These are phyloP conservation scores for Plemyria rubiginata DNA, from an alignment of 2,888 invertebrate genomes.

Conservation along the genomic window DNA sequence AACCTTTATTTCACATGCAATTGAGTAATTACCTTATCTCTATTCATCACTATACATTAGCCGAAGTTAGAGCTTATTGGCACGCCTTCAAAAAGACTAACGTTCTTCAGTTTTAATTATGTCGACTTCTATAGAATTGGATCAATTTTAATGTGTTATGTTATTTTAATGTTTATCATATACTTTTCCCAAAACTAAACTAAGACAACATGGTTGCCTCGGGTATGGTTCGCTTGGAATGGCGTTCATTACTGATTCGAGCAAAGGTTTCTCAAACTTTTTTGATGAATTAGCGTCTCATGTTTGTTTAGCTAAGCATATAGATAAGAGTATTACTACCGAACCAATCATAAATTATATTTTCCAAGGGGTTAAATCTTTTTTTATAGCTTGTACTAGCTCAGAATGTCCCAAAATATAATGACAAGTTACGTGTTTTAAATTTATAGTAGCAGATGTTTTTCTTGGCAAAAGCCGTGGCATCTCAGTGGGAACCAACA, in stretches of 20 bases:
- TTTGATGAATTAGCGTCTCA: no score
- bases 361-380: slow-evolving; percentile 60
- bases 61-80: background rate
- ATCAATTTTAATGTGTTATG: background rate
- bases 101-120: background rate
- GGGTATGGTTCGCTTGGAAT: no score
- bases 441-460: slow-evolving; percentile 63
- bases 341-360: slow-evolving; percentile 49
- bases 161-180: background rate
- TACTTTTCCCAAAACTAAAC: slow-evolving; percentile 16
- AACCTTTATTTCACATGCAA: slow-evolving; percentile 6
- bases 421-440: slow-evolving; percentile 61
- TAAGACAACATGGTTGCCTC: slow-evolving; percentile 24
- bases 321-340: background rate
- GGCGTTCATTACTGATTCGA: no score
- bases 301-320: no score
- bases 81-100: slow-evolving; percentile 10
- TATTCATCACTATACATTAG: background rate
- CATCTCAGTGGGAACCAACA: slow-evolving; percentile 10
- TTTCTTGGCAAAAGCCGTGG: slow-evolving; percentile 24
- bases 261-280: no score
- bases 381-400: slow-evolving; percentile 63
- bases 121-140: background rate
- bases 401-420: slow-evolving; percentile 63
- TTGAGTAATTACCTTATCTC: slow-evolving; percentile 3